A percentile compares a stretch with the other conserved stretches of the same genome.
phyloP scores from a whole-genome alignment of 2,113 vertebrate genomes.

The Toxotes jaculatrix region DNA sequence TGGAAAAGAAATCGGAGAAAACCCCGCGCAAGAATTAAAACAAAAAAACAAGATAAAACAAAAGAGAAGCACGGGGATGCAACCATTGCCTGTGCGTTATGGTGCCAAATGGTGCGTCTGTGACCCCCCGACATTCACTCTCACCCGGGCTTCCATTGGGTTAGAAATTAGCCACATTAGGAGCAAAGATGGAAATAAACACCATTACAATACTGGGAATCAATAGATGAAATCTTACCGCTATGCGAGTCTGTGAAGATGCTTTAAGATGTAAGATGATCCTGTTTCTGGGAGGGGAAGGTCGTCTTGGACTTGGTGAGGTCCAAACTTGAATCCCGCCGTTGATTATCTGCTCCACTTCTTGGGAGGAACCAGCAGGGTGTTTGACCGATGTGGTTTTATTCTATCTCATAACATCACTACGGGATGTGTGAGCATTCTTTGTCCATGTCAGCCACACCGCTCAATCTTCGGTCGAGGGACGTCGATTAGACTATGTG shows the following conservation, averaged over 20 bases:
- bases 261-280: slow-evolving; percentile 76
- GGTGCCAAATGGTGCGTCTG: slow-evolving; percentile 55
- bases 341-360: slow-evolving; percentile 59
- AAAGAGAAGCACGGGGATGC: not conserved
- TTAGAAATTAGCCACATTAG: not conserved
- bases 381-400: slow-evolving; percentile 18
- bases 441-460: slow-evolving; percentile 58
- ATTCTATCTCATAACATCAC: slow-evolving; percentile 57
- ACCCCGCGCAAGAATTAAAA: not conserved
- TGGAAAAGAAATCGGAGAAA: not conserved
- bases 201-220: not conserved
- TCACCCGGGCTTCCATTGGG: not conserved
- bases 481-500: slow-evolving; percentile 73
- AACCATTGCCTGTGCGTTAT: slow-evolving; percentile 41
- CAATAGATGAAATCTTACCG: slow-evolving; percentile 76
- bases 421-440: slow-evolving; percentile 26
- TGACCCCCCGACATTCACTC: slow-evolving; percentile 17
- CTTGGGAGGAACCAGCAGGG: slow-evolving; percentile 49
- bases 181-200: slow-evolving; percentile 2
- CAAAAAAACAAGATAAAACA: not conserved
- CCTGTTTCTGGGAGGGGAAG: slow-evolving; percentile 49
- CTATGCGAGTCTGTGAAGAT: slow-evolving; percentile 87
- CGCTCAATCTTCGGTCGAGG: slow-evolving; percentile 23
- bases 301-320: slow-evolving; percentile 69
- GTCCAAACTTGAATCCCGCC: slow-evolving; percentile 76